Evolutionary conservation across 2,888 invertebrate species (phyloP).

Genomic region (Hipparchia semele): DNA sequence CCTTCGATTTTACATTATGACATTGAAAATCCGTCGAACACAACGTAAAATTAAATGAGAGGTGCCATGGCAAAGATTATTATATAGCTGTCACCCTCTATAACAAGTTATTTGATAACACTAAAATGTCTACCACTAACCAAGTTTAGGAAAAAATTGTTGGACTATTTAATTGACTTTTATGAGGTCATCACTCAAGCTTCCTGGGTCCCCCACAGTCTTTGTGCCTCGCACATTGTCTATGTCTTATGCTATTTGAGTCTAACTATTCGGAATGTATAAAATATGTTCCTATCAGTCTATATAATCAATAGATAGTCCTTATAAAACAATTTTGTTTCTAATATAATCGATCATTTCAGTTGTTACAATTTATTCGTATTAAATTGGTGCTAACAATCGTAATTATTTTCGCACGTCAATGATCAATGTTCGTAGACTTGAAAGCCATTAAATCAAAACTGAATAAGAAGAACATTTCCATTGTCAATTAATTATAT

Average conservation of each 20-base stretch:
- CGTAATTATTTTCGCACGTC: background rate
- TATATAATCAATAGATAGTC: background rate
- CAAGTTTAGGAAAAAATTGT: too few species aligned
- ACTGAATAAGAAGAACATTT: conserved; percentile 1
- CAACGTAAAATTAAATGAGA: too few species aligned
- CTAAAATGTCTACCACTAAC: too few species aligned
- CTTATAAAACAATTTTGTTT: background rate
- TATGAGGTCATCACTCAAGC: too few species aligned
- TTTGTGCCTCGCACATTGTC: too few species aligned
- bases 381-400: background rate
- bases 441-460: background rate
- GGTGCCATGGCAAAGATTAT: too few species aligned
- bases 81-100: too few species aligned
- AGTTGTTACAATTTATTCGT: background rate
- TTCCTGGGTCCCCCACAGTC: too few species aligned
- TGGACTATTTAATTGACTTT: too few species aligned
- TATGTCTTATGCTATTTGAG: background rate
- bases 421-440: background rate
- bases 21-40: background rate
- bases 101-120: too few species aligned
- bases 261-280: too few species aligned
- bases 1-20: conserved; percentile 6
- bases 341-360: background rate
- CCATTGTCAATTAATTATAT: background rate
- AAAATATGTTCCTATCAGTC: too few species aligned